Evolutionary conservation across 1,140 invertebrate species (phyloP), one percentile per base, ranked within the genome.

Genomic region (Amphibalanus amphitrite): DNA sequence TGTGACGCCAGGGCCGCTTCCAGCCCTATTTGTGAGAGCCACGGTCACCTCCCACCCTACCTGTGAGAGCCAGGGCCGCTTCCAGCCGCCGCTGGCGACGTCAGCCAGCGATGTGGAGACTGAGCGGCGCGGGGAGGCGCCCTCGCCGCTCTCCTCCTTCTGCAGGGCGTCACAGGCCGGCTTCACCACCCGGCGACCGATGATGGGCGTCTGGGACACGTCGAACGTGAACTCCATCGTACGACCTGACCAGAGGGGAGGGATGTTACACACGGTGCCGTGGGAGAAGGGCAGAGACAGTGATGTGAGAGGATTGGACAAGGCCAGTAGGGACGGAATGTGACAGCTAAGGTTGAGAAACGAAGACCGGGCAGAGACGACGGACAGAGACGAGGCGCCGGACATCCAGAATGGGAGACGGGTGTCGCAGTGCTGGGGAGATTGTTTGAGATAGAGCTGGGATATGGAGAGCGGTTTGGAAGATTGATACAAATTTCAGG

Each of bases 181-280:
- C 68, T 67, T 72, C 71, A 76, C 75, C 73, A 78, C 82, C 47
- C 90, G 87, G 72, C 90, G 86, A 3, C 93, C 95, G 76, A 97
- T 95, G 4, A 97, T 86, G 0, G 93, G 92, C 3, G 93, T 95
- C 82, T 94, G 90, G 0, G 89, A 90, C 6, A 97, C 82, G 80
- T 98, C 95, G 77, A 95, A 95, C 0, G 91, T 92, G 80, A 98
- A 98, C 74, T 98, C 95, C 90, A 98, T 94, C 1, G 95, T 98
- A 72, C 95, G 86, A 40, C 95, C 95, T 85, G 73, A 73, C 3
- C 29, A 29, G 71, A 4, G 28, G 28, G 29, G n/a, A n/a, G 25
- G 26, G 30, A 10, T 26, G 68, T 20, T 4, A 40, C 23, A 6
- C 47, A 26, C 3, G 29, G 40, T 33, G 65, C 10, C 59, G 69